phyloP scores from a whole-genome alignment of 2,113 vertebrate genomes.

The Gopherus evgoodei region DNA sequence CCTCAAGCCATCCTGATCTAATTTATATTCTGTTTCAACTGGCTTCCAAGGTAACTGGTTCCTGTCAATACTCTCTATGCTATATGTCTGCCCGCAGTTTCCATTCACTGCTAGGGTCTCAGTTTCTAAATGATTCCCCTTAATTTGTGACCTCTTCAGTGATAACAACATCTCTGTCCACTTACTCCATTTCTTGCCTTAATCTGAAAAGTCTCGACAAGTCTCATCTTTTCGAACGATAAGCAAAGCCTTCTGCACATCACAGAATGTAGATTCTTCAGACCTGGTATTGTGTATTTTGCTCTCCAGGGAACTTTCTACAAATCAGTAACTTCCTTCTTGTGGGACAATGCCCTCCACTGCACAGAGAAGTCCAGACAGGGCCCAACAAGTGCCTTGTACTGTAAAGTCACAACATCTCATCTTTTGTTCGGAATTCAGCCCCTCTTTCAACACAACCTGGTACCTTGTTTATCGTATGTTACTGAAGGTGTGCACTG shows the following conservation, averaged over 20 bases:
- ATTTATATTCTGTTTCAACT: constrained; percentile 49
- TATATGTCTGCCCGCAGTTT: constrained; percentile 13
- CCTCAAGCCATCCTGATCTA: constrained; percentile 42
- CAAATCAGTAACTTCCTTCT: background rate
- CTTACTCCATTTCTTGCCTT: constrained; percentile 13
- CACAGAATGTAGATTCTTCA: background rate
- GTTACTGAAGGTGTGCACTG: background rate
- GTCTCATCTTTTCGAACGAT: background rate
- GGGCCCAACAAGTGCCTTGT: background rate
- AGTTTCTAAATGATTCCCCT: constrained; percentile 19
- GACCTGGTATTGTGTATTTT: background rate
- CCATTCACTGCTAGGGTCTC: constrained; percentile 22
- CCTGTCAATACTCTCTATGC: constrained; percentile 15
- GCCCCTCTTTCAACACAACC: background rate
- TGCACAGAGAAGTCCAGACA: background rate
- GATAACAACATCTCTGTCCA: background rate
- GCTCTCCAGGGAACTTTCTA: background rate
- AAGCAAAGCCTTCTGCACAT: background rate
- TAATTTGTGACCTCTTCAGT: background rate
- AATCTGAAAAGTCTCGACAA: constrained; percentile 1
- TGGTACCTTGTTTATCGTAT: background rate
- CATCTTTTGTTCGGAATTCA: background rate
- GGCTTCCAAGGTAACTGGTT: constrained; percentile 67
- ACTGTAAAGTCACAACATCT: background rate
- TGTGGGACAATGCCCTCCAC: background rate